A percentile compares a stretch with the other conserved stretches of the same genome.
Evolutionary conservation across 2,113 vertebrate species (phyloP).

Genomic region (Gallinago undulata): DNA sequence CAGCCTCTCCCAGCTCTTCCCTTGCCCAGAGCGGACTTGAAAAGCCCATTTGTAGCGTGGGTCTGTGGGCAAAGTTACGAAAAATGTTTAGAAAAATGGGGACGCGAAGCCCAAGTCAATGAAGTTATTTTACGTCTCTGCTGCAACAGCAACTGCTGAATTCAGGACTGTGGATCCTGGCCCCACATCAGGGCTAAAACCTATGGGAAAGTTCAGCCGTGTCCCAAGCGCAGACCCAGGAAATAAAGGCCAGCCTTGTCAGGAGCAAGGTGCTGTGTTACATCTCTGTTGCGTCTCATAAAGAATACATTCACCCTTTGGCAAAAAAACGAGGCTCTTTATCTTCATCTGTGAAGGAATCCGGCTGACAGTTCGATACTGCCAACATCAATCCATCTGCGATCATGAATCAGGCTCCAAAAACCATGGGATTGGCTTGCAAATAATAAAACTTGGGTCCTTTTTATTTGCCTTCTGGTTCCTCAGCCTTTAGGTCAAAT

Average conservation of each 20-base stretch:
- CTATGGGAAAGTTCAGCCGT: neutral
- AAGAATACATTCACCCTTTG: slow-evolving; percentile 52
- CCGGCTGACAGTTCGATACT: neutral
- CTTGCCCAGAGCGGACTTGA: neutral
- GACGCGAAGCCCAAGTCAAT: neutral
- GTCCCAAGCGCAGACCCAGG: slow-evolving; percentile 21
- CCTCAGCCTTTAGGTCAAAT: neutral
- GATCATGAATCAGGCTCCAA: neutral
- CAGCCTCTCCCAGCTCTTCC: neutral
- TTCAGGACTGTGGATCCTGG: slow-evolving; percentile 29
- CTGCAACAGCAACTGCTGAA: neutral
- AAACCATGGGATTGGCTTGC: neutral
- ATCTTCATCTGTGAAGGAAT: slow-evolving; percentile 25
- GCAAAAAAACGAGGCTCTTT: slow-evolving; percentile 32
- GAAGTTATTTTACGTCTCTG: neutral
- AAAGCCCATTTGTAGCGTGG: slow-evolving; percentile 20
- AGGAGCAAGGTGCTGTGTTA: slow-evolving; percentile 42
- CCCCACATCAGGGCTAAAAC: slow-evolving; percentile 1
- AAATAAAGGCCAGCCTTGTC: slow-evolving; percentile 52
- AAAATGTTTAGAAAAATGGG: slow-evolving; percentile 28
- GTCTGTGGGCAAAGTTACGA: neutral
- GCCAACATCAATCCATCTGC: slow-evolving; percentile 48
- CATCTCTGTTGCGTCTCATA: slow-evolving; percentile 33
- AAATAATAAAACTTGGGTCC: neutral
- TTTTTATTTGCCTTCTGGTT: slow-evolving; percentile 16